phyloP scores from a whole-genome alignment of 2,113 vertebrate species.

The Corvus moneduloides region DNA sequence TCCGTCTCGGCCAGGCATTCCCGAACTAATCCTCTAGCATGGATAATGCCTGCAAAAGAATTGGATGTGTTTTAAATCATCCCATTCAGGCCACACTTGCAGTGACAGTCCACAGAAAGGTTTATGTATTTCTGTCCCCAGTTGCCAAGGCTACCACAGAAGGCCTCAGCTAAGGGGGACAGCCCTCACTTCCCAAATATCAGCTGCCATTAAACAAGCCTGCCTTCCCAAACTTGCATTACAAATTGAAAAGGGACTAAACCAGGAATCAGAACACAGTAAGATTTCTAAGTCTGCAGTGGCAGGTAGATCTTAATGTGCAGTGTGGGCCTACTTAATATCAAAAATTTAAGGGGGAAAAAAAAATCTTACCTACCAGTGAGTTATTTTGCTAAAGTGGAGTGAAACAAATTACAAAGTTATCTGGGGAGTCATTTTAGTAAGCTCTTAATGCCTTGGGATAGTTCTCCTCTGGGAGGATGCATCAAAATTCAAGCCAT shows the following conservation, averaged over 20 bases:
- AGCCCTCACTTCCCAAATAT: background rate
- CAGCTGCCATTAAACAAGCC: background rate
- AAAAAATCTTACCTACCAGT: background rate
- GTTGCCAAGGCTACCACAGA: background rate
- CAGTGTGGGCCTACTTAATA: background rate
- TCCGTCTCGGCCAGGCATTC: conserved; percentile 98
- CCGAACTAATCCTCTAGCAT: conserved; percentile 92
- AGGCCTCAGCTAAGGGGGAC: background rate
- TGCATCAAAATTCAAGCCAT: background rate
- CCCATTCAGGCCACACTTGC: background rate
- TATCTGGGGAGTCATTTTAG: background rate
- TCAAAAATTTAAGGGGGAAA: background rate
- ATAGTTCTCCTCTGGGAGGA: background rate
- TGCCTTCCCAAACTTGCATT: background rate
- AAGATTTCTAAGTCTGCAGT: background rate
- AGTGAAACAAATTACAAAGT: background rate
- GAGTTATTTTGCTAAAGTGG: background rate
- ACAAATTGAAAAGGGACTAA: background rate
- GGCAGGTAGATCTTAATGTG: background rate
- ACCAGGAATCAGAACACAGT: background rate
- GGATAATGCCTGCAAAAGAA: conserved; percentile 88
- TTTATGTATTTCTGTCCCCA: background rate
- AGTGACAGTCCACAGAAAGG: background rate
- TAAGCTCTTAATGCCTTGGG: background rate
- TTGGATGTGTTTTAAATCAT: background rate